These are phyloP conservation scores for Epistrophella euchroma DNA, from an alignment of 2,888 invertebrate species.

Conservation along the genomic window DNA sequence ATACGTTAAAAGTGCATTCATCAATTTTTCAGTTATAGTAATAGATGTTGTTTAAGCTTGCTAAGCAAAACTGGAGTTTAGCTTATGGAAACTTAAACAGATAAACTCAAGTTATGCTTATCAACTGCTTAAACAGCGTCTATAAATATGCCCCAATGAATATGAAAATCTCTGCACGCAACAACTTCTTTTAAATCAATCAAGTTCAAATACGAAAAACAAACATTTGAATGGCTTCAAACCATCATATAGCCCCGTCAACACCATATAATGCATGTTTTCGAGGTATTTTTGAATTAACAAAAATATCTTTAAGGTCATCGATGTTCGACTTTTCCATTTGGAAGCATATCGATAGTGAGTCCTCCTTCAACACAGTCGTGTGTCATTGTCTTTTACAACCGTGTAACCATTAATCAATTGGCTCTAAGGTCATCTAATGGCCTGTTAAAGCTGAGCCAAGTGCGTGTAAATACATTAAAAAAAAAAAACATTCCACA, in stretches of 20 bases:
- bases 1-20: too few relatives aligned
- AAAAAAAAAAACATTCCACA: conserved; percentile 21
- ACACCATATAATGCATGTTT: neutral
- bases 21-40: too few relatives aligned
- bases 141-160: too few relatives aligned
- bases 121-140: too few relatives aligned
- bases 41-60: too few relatives aligned
- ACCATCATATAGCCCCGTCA: neutral
- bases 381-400: conserved; percentile 53
- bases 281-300: neutral
- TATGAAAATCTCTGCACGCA: too few relatives aligned
- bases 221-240: neutral
- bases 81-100: too few relatives aligned
- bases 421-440: conserved; percentile 64
- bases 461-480: conserved; percentile 11
- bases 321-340: conserved; percentile 8
- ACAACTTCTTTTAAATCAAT: neutral
- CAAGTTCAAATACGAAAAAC: neutral
- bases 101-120: too few relatives aligned
- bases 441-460: conserved; percentile 40
- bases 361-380: neutral
- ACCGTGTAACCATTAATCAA: conserved; percentile 45
- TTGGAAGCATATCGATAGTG: neutral
- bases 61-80: too few relatives aligned
- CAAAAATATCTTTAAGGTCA: conserved; percentile 38